phyloP scores from a whole-genome alignment of 2,888 invertebrate species.

The Myopa testacea region DNA sequence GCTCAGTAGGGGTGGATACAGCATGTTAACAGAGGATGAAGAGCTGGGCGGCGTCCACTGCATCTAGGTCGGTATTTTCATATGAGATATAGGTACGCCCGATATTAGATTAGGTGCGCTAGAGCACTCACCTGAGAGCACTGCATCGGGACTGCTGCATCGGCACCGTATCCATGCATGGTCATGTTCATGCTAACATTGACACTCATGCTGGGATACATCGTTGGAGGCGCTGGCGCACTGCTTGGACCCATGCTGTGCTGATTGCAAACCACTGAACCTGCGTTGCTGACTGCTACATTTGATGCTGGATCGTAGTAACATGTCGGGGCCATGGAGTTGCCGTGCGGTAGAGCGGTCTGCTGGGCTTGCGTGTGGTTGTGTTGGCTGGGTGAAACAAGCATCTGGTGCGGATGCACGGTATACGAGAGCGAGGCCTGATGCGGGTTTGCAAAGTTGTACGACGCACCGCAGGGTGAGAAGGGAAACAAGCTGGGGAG shows the following conservation, averaged over 20 bases:
- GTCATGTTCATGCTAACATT: conserved; percentile 98
- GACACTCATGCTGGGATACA: conserved; percentile 94
- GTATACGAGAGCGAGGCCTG: conserved; percentile 71
- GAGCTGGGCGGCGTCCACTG: conserved; percentile 80
- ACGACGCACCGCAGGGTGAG: conserved; percentile 82
- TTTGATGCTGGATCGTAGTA: conserved; percentile 65
- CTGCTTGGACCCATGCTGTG: conserved; percentile 45
- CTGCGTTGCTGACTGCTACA: conserved; percentile 42
- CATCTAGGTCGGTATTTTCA: conserved; percentile 64
- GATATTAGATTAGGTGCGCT: background rate
- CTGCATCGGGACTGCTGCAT: conserved; percentile 66
- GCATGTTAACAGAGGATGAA: conserved; percentile 74
- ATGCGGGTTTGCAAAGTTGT: conserved; percentile 72
- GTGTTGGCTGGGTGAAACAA: conserved; percentile 71
- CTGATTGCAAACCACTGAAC: conserved; percentile 44
- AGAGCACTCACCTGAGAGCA: conserved; percentile 75
- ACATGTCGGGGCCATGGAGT: conserved; percentile 53
- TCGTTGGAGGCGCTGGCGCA: conserved; percentile 63
- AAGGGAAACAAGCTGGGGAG: conserved; percentile 88
- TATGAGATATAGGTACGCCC: too few relatives aligned
- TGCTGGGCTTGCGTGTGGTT: conserved; percentile 49
- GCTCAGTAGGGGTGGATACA: conserved; percentile 76
- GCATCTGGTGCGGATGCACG: conserved; percentile 75
- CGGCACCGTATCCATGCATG: conserved; percentile 80
- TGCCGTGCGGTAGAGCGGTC: conserved; percentile 57